Evolutionary conservation across 2,113 vertebrate species (phyloP), one percentile per base, ranked within the genome.

Genomic region (Gavialis gangeticus): DNA sequence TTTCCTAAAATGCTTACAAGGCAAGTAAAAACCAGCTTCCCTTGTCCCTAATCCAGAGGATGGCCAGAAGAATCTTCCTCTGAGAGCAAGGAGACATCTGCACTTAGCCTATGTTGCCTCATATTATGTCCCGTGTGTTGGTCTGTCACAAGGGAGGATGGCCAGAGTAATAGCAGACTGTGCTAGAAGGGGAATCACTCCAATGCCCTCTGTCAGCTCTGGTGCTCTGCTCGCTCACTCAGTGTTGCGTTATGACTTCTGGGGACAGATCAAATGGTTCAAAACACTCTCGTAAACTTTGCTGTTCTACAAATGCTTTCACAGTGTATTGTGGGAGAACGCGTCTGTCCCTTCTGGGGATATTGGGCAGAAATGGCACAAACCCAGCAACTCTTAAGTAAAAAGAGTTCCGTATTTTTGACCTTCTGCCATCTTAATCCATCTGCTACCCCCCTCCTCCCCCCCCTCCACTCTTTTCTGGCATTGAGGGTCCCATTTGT

Each of bases 401-500:
- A 46, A 73, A 37, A 30, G 37, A 14, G 6, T 46, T 73, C 19
- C 91, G 84, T 79, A 30, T 79, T 90, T 91, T 67, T 54, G 37
- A 91, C 87, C 0, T 37, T 76, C 86, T 89, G 82, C 92, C 82
- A 93, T 17, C 67, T 81, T n/a, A 18, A 27, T 90, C 79, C 34
- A n/a, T 77, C 30, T 85, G 84, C 46, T 67, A 83, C 81, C 77
- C 7, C 7, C 8, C 8, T 9, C 46, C 46, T 7, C 46, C 8
- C 46, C 46, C 46, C 46, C 46, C 46, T 46, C 37, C 2, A 7
- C 37, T 46, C 37, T 46, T 13, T 73, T 88, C 83, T 85, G 82
- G 67, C 60, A 1, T 13, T 34, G 73, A 77, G 34, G 84, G 30
- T 87, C 90, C 96, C 94, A 87, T 95, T 92, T 95, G 96, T 75